Evolutionary conservation across 2,113 vertebrate species (phyloP), one percentile per base, ranked within the genome.

Genomic region (Rhinichthys klamathensis): DNA sequence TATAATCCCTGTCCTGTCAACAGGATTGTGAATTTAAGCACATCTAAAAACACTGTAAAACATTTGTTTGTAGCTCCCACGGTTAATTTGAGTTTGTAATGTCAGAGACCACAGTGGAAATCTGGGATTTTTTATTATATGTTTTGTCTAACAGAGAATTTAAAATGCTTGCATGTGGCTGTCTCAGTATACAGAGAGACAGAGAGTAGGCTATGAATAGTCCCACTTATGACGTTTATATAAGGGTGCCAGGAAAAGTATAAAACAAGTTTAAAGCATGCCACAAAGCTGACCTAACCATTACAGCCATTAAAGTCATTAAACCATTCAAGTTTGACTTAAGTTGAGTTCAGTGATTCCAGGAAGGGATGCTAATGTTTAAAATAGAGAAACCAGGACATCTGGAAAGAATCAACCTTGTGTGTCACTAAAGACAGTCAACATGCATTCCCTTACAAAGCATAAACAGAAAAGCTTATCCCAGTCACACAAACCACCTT

Each of bases 261-360:
- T 11, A 56, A 35, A 32, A 77, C 51, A 38, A 56, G 51, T 77
- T 77, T 23, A 77, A 77, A 58, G 75, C 51, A 77, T 77, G 51
- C 30, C 30, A 38, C 30, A 58, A 32, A 58, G 51, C 21, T n/a
- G 75, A 60, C 54, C 54, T 15, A 58, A 58, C 75, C 54, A 38
- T 58, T 38, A 78, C 38, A 73, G 38, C 70, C 10, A 6, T 72
- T 6, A 44, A 44, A 72, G 4, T 23, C 35, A 72, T 69, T 35
- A 35, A 69, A 69, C 30, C 65, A 69, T 69, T 69, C 35, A 69
- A 69, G 65, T 38, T 69, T 69, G 46, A 32, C 46, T 46, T 78
- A 38, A 58, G 21, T 35, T n/a, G 21, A 11, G 18, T 13, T 78
- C 51, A 58, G 51, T 54, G 49, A 56, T 56, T 76, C 27, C 27